Evolutionary conservation across 2,113 vertebrate genomes (phyloP), one percentile per base, ranked within the genome.

Genomic region (Stomatorhinus ivindoensis): DNA sequence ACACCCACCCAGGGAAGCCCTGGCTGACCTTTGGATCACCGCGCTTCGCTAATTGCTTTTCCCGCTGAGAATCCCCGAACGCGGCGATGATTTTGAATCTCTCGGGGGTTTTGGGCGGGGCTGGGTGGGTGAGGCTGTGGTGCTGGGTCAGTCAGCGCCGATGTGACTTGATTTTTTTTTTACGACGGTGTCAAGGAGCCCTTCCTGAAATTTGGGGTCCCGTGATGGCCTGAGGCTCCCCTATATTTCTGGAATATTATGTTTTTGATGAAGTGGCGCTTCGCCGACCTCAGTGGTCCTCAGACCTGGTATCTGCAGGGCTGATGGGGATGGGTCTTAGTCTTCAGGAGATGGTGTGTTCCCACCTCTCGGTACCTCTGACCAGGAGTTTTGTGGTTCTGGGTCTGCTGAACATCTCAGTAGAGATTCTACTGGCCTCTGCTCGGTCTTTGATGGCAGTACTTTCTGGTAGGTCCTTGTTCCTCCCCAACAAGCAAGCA

Each of bases 21-120:
- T 88, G 90, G 91, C 90, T 88, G 89, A 89, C 90, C 69, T 87
- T 58, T 90, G 91, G 91, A 92, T 92, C 87, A 61, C 88, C 88
- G 84, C 15, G 89, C 61, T 89, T 87, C 89, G 65, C 90, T 93
- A 92, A 92, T 93, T 91, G 88, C 90, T 91, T 92, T 91, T 89
- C 88, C 88, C 85, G 89, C 92, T 50, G 87, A 85, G 82, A 48
- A 88, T 42, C 31, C 86, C 87, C 51, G 31, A 89, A 89, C 76
- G 48, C 55, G 88, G 88, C 87, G 88, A 91, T 91, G 89, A 91
- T 91, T 93, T 92, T 87, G 24, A 48, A 13, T n/a, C 82, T 47
- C 31, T 65, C 31, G 0, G 82, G 82, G 39, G 17, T 21, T 5
- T 24, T 8, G 82, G 3, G 21, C 82, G 19, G 3, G 2, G 42